A percentile compares a stretch with the other conserved stretches of the same genome.
Conservation (phyloP, 2,113 vertebrate species). For the Cyanoliseus patagonus region DNA sequence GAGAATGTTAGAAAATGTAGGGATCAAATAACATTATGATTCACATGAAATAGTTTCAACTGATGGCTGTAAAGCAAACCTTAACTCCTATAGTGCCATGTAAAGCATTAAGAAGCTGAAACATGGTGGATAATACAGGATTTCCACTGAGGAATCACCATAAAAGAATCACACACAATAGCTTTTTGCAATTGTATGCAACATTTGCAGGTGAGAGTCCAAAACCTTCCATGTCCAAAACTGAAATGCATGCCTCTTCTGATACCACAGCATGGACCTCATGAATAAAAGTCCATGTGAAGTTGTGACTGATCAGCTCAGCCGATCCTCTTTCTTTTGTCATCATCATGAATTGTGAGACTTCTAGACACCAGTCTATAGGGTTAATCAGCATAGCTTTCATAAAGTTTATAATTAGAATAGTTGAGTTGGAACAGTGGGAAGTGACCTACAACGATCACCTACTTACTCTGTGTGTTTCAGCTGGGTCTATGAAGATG, state of each 20-base stretch:
- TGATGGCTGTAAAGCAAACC: neutral
- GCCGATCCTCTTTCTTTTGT: neutral
- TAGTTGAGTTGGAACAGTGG: neutral
- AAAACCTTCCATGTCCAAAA: neutral
- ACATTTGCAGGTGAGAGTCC: neutral
- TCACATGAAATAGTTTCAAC: neutral
- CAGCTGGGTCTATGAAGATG: neutral
- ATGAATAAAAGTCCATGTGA: neutral
- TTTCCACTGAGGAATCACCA: neutral
- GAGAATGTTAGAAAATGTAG: neutral
- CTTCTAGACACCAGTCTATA: neutral
- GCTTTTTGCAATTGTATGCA: neutral
- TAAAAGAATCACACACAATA: neutral
- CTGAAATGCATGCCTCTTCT: neutral
- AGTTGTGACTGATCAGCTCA: neutral
- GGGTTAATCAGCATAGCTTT: neutral
- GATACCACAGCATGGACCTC: neutral
- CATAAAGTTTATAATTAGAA: neutral
- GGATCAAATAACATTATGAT: neutral
- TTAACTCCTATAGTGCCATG: neutral
- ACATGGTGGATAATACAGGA: neutral
- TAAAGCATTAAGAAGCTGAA: neutral
- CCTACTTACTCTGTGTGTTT: neutral
- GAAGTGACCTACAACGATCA: neutral
- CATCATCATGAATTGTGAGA: neutral